Conservation (phyloP, 2,797 vertebrate species). For the Peromyscus attwateri region DNA sequence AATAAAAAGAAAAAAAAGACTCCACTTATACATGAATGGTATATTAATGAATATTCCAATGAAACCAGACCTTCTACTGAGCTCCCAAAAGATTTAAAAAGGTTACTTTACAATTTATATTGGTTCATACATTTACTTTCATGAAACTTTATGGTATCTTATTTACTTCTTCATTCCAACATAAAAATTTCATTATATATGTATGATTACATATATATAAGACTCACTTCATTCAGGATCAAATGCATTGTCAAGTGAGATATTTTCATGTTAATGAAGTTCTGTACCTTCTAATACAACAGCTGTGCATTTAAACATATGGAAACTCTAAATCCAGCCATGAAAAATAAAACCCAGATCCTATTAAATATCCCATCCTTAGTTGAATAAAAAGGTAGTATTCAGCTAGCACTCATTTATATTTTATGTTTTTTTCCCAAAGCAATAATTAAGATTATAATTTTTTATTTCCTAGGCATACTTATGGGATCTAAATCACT, state of each 20-base stretch:
- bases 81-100: slow-evolving; percentile 8
- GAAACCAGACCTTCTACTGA: slow-evolving; percentile 14
- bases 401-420: slow-evolving; percentile 10
- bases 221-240: slow-evolving; percentile 22
- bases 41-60: background rate
- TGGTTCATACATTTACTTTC: slow-evolving; percentile 14
- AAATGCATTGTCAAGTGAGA: slow-evolving; percentile 42
- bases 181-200: background rate
- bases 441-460: slow-evolving; percentile 34
- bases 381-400: slow-evolving; percentile 35
- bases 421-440: slow-evolving; percentile 57
- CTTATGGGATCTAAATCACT: background rate
- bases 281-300: slow-evolving; percentile 59
- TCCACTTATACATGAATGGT: background rate
- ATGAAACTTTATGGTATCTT: slow-evolving; percentile 52
- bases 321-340: slow-evolving; percentile 45
- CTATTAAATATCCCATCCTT: slow-evolving; percentile 35
- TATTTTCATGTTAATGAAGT: slow-evolving; percentile 42
- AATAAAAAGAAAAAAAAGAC: background rate
- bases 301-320: slow-evolving; percentile 33
- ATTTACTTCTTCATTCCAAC: slow-evolving; percentile 1
- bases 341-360: slow-evolving; percentile 51
- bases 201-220: rapidly evolving
- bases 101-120: background rate
- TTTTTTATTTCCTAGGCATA: slow-evolving; percentile 43